Evolutionary conservation across 2,113 vertebrate genomes (phyloP).

Genomic region (Turdus rufiventris): DNA sequence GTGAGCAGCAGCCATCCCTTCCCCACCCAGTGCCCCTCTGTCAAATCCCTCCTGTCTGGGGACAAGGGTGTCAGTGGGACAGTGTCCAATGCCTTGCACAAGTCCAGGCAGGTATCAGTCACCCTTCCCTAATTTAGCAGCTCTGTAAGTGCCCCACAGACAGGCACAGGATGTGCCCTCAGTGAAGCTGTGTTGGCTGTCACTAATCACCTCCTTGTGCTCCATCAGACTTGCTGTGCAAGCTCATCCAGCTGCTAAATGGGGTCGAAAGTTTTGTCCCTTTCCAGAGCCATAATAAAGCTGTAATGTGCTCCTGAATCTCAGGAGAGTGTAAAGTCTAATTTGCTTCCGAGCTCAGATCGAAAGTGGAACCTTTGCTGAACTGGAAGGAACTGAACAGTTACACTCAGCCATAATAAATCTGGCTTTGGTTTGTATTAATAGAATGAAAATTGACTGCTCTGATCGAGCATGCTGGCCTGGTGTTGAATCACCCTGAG

Average conservation of each 20-base stretch:
- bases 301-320: background rate
- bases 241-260: background rate
- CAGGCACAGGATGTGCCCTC: background rate
- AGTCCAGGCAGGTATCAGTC: background rate
- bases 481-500: background rate
- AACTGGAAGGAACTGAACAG: background rate
- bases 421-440: background rate
- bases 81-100: background rate
- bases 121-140: background rate
- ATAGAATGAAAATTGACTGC: background rate
- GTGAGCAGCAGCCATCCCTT: background rate
- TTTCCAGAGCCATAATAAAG: background rate
- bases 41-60: too few species aligned
- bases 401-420: background rate
- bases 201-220: background rate
- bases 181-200: background rate
- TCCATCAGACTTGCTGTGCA: background rate
- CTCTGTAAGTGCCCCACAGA: rapidly evolving
- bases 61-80: background rate
- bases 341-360: background rate
- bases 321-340: background rate
- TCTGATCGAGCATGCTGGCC: background rate
- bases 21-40: too few species aligned
- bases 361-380: background rate
- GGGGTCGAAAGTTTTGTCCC: background rate